These are phyloP conservation scores for Limanda limanda DNA, from an alignment of 2,113 vertebrate genomes.

Conservation along the genomic window DNA sequence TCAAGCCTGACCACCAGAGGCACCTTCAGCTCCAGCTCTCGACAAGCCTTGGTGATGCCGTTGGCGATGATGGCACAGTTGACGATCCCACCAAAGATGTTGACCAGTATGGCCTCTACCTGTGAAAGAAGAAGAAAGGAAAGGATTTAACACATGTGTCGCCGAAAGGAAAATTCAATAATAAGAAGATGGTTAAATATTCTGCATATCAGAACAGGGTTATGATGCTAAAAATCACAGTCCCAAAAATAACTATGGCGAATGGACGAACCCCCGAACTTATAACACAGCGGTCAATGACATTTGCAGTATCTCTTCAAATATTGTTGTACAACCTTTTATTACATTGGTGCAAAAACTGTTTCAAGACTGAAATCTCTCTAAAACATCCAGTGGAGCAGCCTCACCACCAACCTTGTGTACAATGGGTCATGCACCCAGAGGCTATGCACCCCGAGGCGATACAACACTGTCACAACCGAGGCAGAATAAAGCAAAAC, in stretches of 20 bases:
- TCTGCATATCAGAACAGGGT: background rate
- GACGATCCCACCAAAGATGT: constrained; percentile 98
- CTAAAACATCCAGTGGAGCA: background rate
- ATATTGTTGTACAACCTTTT: background rate
- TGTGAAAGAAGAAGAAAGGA: constrained; percentile 54
- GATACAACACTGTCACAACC: constrained; percentile 17
- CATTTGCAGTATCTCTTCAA: background rate
- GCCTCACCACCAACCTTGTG: background rate
- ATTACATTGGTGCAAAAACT: background rate
- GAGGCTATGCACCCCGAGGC: constrained; percentile 15
- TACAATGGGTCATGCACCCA: constrained; percentile 3
- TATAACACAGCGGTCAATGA: too few species aligned
- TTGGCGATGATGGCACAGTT: constrained; percentile 99
- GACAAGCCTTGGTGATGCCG: constrained; percentile 96
- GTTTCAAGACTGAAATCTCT: constrained; percentile 4
- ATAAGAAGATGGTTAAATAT: background rate
- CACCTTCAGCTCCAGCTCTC: constrained; percentile 93
- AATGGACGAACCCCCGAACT: too few species aligned
- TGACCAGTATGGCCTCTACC: constrained; percentile 98
- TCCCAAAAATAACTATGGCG: background rate
- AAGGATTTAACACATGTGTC: background rate
- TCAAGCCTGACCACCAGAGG: constrained; percentile 96
- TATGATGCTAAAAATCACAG: background rate
- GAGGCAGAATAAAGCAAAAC: constrained; percentile 15
- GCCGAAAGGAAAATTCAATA: background rate